These are phyloP conservation scores for Lamellibrachia columna DNA, from an alignment of 2,888 invertebrate genomes.

Conservation along the genomic window DNA sequence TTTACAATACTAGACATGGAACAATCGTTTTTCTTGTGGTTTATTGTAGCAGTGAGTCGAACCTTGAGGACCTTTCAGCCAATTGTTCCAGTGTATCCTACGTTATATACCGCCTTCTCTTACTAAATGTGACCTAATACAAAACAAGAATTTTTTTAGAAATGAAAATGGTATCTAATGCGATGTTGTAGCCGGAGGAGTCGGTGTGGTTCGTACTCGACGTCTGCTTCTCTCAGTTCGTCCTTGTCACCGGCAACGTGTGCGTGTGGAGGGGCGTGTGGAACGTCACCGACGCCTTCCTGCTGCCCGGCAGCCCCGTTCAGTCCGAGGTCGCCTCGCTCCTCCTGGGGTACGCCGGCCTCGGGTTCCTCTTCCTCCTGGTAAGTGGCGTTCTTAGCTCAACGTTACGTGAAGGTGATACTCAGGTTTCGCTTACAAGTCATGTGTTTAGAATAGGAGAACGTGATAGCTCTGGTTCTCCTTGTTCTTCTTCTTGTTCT, in stretches of 20 bases:
- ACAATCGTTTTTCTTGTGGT: too few species aligned
- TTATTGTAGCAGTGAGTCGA: too few species aligned
- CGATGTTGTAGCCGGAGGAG: constrained; percentile 33
- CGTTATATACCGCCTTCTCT: too few species aligned
- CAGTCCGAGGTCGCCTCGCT: constrained; percentile 38
- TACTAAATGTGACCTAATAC: too few species aligned
- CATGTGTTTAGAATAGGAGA: too few species aligned
- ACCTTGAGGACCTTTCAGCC: too few species aligned
- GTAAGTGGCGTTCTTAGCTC: not conserved
- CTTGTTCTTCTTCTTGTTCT: not conserved
- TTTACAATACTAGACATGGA: too few species aligned
- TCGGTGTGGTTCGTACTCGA: constrained; percentile 36
- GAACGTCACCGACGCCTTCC: constrained; percentile 40
- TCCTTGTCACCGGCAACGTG: constrained; percentile 39
- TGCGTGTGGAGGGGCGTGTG: constrained; percentile 44
- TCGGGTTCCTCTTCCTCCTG: not conserved
- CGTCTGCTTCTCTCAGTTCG: constrained; percentile 42
- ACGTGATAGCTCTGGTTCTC: not conserved
- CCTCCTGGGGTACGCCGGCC: constrained; percentile 31
- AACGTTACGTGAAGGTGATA: not conserved
- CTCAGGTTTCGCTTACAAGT: not conserved
- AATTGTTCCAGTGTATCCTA: too few species aligned
- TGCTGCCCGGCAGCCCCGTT: constrained; percentile 36
- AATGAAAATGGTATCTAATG: too few species aligned
- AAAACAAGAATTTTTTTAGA: too few species aligned